Conservation (phyloP, 2,113 vertebrate genomes). For the Rallus limicola region DNA sequence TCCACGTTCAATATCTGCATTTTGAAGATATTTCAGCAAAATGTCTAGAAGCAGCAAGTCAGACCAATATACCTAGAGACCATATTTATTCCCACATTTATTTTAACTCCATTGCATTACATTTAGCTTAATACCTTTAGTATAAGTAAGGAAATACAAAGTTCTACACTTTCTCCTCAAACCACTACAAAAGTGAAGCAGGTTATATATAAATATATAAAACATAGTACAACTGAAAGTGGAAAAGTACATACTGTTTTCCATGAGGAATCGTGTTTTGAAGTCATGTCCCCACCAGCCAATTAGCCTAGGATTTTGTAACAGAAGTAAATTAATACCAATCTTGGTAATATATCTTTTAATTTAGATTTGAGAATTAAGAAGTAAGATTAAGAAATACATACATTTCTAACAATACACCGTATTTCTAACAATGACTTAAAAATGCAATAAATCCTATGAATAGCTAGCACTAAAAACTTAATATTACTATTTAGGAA, state of each 20-base stretch:
- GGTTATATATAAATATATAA: neutral
- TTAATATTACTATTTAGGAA: neutral
- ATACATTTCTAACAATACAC: neutral
- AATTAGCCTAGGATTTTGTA: conserved; percentile 74
- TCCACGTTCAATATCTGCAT: neutral
- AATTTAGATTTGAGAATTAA: neutral
- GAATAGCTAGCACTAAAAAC: neutral
- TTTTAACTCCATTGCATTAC: neutral
- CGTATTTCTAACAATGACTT: neutral
- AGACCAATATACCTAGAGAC: neutral
- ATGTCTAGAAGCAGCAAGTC: neutral
- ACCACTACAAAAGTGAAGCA: neutral
- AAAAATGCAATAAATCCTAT: neutral
- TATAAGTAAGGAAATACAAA: neutral
- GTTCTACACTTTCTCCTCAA: neutral
- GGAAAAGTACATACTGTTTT: conserved; percentile 82
- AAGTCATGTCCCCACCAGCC: conserved; percentile 95
- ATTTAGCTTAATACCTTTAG: neutral
- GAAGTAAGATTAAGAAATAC: neutral
- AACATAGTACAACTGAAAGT: neutral
- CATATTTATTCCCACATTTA: neutral
- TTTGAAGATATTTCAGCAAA: conserved; percentile 27
- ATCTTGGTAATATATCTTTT: neutral
- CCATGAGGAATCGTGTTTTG: conserved; percentile 90
- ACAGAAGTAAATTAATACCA: neutral